Evolutionary conservation across 2,888 invertebrate species (phyloP), one percentile per base, ranked within the genome.

Genomic region (Thyatira batis): DNA sequence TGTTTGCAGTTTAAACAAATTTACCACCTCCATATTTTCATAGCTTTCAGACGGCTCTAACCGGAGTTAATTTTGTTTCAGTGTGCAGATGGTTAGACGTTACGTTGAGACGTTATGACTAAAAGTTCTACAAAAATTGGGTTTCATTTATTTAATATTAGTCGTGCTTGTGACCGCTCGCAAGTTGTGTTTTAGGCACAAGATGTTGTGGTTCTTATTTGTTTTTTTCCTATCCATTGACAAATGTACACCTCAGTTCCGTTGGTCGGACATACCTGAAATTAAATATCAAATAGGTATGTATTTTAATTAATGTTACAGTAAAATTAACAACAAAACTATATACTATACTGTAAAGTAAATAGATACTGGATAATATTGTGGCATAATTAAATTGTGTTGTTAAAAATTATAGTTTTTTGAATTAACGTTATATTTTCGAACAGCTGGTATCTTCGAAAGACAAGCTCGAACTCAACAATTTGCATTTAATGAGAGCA

Each of bases 381-480:
- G 30, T 45, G 20, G 11, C 28, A 43, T 13, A 27, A 45, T 33
- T 30, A 49, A 49, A 51, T 20, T 43, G 28, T 20, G 3, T 0
- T 10, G 33, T 13, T 50, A 48, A 27, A 51, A 20, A 50, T 53
- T 28, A 39, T 46, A 9, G 43, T 46, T 49, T 44, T 44, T n/a
- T n/a, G n/a, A n/a, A n/a, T n/a, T 53, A 39, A 8, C 20, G n/a
- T 20, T 46, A 13, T 49, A 52, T 3, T 49, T 52, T 44, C 49
- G 65, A 63, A 23, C 61, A 91, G 91, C 78, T 43, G 91, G 90
- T 5, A 76, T 91, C 53, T 91, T 91, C 53, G 80, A 86, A 20
- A 62, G 59, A 1, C 55, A 67, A 3, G 74, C 78, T 1, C 39
- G 56, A 0, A 80, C 72, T 3, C 79, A 85, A 54, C 66, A 73